Conservation (phyloP, 2,797 vertebrate genomes). For the Megalops cyprinoides region DNA sequence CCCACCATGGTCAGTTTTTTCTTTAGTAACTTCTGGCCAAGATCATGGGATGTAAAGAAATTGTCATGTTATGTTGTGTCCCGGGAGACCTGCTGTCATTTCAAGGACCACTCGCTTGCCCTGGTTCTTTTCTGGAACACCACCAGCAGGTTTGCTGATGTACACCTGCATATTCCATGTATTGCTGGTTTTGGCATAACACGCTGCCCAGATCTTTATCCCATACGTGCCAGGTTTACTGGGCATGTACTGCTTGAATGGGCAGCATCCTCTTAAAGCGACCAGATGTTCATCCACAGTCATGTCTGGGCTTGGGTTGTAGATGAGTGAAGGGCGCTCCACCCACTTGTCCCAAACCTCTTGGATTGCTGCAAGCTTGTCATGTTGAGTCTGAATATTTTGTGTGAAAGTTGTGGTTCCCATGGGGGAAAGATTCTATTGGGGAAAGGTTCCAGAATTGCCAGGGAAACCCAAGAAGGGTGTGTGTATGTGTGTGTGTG, state of each 20-base stretch:
- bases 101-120: slow-evolving; percentile 30
- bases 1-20: slow-evolving; percentile 33
- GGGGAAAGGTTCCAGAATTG: no score
- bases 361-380: slow-evolving; percentile 35
- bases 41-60: slow-evolving; percentile 18
- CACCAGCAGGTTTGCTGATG: slow-evolving; percentile 37
- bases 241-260: slow-evolving; percentile 42
- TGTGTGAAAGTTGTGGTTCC: no score
- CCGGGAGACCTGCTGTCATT: slow-evolving; percentile 38
- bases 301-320: slow-evolving; percentile 35
- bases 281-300: slow-evolving; percentile 39
- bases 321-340: slow-evolving; percentile 22
- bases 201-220: slow-evolving; percentile 36
- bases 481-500: no score
- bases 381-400: no score
- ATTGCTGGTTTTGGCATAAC: slow-evolving; percentile 34
- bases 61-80: slow-evolving; percentile 35
- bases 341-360: slow-evolving; percentile 38
- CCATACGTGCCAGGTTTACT: slow-evolving; percentile 37
- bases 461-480: no score
- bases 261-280: slow-evolving; percentile 39
- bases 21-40: slow-evolving; percentile 8
- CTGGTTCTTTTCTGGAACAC: slow-evolving; percentile 32
- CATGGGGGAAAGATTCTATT: no score
- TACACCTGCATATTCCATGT: slow-evolving; percentile 49